Evolutionary conservation across 1,140 invertebrate species (phyloP).

Genomic region (Piezodorus guildinii): DNA sequence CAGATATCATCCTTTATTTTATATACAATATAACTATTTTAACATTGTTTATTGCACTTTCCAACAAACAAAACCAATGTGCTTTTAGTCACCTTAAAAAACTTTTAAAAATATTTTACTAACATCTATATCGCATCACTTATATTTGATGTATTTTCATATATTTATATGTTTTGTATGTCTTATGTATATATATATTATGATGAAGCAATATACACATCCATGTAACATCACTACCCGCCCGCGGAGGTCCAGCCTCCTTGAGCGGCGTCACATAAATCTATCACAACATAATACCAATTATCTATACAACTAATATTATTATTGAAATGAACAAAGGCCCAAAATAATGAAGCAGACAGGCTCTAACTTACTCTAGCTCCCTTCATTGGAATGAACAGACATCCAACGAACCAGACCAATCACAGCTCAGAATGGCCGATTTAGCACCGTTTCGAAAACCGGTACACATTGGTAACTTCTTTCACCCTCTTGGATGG

Average conservation of each 20-base stretch:
- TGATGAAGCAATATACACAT: constrained; percentile 17
- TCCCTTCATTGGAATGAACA: no score
- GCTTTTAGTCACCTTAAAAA: constrained; percentile 23
- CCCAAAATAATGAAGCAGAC: constrained; percentile 18
- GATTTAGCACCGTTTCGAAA: no score
- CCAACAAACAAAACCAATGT: constrained; percentile 24
- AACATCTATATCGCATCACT: constrained; percentile 17
- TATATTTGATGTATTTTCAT: constrained; percentile 11
- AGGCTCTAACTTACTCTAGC: constrained; percentile 6
- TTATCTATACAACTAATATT: constrained; percentile 15
- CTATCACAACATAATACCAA: constrained; percentile 21
- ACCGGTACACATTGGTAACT: no score
- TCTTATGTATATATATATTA: constrained; percentile 21
- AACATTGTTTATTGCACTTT: constrained; percentile 26
- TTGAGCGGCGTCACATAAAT: constrained; percentile 16
- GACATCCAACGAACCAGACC: no score
- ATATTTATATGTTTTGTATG: constrained; percentile 18
- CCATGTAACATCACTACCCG: constrained; percentile 19
- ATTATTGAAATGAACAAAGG: constrained; percentile 13
- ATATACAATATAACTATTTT: constrained; percentile 25
- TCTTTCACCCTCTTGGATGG: no score
- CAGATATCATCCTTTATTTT: constrained; percentile 16
- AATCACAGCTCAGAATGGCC: no score
- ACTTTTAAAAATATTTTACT: constrained; percentile 27
- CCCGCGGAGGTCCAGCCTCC: constrained; percentile 25